Base-by-base conservation (phyloP, 1,140 invertebrate species). In the Trachymyrmex septentrionalis region DNA sequence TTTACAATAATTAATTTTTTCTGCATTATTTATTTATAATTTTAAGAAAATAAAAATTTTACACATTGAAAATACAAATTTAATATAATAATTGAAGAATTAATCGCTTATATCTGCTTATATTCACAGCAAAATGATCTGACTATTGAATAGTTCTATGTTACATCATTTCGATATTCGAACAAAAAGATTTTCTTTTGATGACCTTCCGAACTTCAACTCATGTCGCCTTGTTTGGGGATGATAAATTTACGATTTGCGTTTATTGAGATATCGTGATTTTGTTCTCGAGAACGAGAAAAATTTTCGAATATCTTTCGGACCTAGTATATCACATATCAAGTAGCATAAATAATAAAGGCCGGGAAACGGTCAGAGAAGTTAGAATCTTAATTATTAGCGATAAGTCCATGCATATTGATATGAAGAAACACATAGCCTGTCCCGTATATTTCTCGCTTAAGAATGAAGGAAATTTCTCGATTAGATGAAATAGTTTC, bases 201-300 rank as follows among this genome's bases (percentile, higher is more conserved):
- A 81, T 84, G 27, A 75, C 80, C 80, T 75, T 61, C 5, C n/a
- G 80, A 84, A 84, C 80, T 84, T 84, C 80, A 73, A 73, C 53
- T 84, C 44, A 63, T 27, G 67, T 6, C 34, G 78, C 3, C 53
- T 82, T 61, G 53, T 69, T 38, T 38, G 14, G 12, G n/a, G 44
- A 73, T 6, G 69, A 84, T 84, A 73, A 84, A 75, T 84, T 61
- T 84, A 84, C 38, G 69, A 84, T 73, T 12, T 73, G 24, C 38
- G 69, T 73, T 82, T 82, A 82, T 59, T 21, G 27, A 84, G 69
- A 84, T 84, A 84, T 84, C 80, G 50, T 14, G 53, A 75, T 84
- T 14, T 38, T 84, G 55, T 84, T 27, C 19, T 57, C 24, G 24
- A 61, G 24, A 82, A 48, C 38, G 67, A 57, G 24, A 82, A 72